phyloP scores from a whole-genome alignment of 2,888 invertebrate species.

The Aplocera efformata region DNA sequence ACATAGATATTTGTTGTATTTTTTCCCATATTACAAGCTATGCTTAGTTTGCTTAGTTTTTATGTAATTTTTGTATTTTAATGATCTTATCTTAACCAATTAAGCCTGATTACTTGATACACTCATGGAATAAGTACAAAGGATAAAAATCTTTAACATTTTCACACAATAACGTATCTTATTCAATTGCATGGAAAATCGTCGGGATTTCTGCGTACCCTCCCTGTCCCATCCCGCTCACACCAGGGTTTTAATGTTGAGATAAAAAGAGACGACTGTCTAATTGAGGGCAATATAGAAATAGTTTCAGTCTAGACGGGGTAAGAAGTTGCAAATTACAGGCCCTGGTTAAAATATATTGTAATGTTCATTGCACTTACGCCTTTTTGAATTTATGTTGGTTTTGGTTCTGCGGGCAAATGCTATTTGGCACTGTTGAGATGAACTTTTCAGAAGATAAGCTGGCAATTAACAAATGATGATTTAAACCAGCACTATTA shows the following conservation, averaged over 20 bases:
- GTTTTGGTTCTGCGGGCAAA: conserved; percentile 32
- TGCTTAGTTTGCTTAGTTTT: too few relatives aligned
- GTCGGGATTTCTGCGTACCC: conserved; percentile 58
- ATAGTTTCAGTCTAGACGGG: conserved; percentile 76
- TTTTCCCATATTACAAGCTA: not conserved
- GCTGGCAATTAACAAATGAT: too few relatives aligned
- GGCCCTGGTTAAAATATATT: conserved; percentile 60
- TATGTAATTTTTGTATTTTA: too few relatives aligned
- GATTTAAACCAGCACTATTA: too few relatives aligned
- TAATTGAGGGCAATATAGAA: conserved; percentile 70
- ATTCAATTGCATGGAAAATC: conserved; percentile 78
- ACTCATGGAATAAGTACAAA: conserved; percentile 15
- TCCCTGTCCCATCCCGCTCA: conserved; percentile 44
- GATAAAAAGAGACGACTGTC: conserved; percentile 39
- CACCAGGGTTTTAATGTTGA: conserved; percentile 13
- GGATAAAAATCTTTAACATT: conserved; percentile 59
- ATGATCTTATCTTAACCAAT: too few relatives aligned
- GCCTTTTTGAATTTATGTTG: conserved; percentile 56
- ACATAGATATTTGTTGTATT: too few relatives aligned
- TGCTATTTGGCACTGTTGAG: conserved; percentile 15
- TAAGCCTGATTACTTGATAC: conserved; percentile 24
- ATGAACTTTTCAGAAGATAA: not conserved
- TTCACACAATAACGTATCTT: conserved; percentile 68
- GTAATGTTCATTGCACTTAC: conserved; percentile 49
- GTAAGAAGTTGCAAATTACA: conserved; percentile 64